phyloP scores from a whole-genome alignment of 2,888 invertebrate species.

The Cylloceria caligata region DNA sequence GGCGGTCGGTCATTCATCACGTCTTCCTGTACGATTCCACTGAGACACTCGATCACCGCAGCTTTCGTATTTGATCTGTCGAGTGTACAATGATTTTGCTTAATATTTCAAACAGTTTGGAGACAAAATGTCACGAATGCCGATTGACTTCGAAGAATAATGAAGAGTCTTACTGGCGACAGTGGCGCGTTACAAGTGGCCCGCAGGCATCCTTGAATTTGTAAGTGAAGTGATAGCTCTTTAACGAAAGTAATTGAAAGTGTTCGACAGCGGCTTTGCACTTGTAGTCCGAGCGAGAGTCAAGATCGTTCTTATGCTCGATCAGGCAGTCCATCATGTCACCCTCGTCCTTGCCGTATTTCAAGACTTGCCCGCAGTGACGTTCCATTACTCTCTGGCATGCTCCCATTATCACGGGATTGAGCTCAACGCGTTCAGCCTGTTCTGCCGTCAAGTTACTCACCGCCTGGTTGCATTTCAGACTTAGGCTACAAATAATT shows the following conservation, averaged over 20 bases:
- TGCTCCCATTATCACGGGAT: constrained; percentile 93
- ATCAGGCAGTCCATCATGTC: constrained; percentile 98
- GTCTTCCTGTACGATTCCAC: constrained; percentile 96
- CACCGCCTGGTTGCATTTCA: constrained; percentile 91
- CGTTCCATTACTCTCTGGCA: constrained; percentile 93
- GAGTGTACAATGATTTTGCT: constrained; percentile 77
- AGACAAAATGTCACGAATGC: no score
- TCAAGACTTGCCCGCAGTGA: constrained; percentile 90
- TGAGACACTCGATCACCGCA: constrained; percentile 94
- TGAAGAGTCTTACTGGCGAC: constrained; percentile 83
- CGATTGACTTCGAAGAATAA: no score
- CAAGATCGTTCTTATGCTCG: constrained; percentile 94
- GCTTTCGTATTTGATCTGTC: constrained; percentile 90
- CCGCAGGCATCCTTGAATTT: constrained; percentile 98
- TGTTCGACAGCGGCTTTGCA: constrained; percentile 98
- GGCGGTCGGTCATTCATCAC: constrained; percentile 90
- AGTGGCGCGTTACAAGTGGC: constrained; percentile 89
- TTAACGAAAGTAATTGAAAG: constrained; percentile 96
- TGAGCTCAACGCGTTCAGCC: constrained; percentile 95
- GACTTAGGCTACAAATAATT: constrained; percentile 74
- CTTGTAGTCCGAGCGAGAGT: constrained; percentile 91
- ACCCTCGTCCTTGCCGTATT: constrained; percentile 91
- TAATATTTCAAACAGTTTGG: background rate
- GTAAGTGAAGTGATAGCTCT: constrained; percentile 96
- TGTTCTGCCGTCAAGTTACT: constrained; percentile 95